Percentiles rank a stretch among this genome's conserved stretches.
phyloP scores from a whole-genome alignment of 2,888 invertebrate species.

The Nysson spinosus region DNA sequence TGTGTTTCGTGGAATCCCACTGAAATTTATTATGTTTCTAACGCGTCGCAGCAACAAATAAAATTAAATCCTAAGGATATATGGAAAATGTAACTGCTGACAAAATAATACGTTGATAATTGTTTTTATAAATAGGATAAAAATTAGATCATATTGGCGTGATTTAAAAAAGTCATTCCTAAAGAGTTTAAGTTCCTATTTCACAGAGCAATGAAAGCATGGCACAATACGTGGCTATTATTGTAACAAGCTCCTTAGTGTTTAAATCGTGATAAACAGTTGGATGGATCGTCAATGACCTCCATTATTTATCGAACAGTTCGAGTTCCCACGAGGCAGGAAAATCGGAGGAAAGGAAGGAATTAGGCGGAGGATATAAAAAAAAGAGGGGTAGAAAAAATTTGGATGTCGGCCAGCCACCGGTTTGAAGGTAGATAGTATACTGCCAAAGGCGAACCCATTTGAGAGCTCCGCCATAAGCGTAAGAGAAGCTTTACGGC shows the following conservation, averaged over 20 bases:
- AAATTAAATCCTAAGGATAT: no score
- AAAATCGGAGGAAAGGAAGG: constrained; percentile 24
- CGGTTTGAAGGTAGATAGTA: constrained; percentile 27
- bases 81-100: no score
- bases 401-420: constrained; percentile 51
- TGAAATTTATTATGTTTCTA: neutral
- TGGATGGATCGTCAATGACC: constrained; percentile 57
- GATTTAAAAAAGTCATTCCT: no score
- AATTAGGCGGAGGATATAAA: constrained; percentile 28
- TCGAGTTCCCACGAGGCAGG: constrained; percentile 16
- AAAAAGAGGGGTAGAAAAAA: constrained; percentile 23
- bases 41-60: no score
- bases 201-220: no score
- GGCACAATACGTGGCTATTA: no score
- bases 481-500: constrained; percentile 28
- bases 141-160: no score
- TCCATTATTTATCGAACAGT: constrained; percentile 52
- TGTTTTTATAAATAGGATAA: no score
- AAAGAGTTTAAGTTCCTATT: no score
- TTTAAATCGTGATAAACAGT: constrained; percentile 62
- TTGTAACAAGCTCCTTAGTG: constrained; percentile 34
- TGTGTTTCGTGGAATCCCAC: no score
- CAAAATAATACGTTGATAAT: no score
- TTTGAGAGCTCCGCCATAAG: constrained; percentile 11
- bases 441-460: constrained; percentile 37